These are phyloP conservation scores for Gadus chalcogrammus DNA, from an alignment of 2,113 vertebrate species.

Conservation along the genomic window DNA sequence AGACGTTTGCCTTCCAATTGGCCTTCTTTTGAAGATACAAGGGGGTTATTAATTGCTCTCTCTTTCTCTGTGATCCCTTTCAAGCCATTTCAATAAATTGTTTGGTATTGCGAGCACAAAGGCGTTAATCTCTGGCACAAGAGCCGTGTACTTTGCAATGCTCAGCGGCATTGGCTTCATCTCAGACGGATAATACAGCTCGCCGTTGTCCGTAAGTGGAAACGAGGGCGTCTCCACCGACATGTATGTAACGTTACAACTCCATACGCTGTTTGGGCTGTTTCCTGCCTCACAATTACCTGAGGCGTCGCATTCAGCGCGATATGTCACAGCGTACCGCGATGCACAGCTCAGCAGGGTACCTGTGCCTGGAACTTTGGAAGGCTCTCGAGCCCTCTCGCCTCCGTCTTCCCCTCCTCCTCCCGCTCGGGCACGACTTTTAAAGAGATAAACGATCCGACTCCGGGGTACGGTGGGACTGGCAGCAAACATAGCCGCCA, in stretches of 20 bases:
- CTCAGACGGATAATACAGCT: no score
- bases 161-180: no score
- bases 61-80: no score
- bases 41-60: no score
- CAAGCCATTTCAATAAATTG: no score
- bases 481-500: constrained; percentile 55
- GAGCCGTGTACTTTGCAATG: no score
- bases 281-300: constrained; percentile 38
- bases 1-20: no score
- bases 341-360: constrained; percentile 41
- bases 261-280: constrained; percentile 38
- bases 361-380: constrained; percentile 44
- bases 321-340: constrained; percentile 43
- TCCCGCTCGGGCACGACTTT: constrained; percentile 27
- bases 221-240: background rate
- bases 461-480: constrained; percentile 53
- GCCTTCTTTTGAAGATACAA: no score
- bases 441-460: constrained; percentile 63
- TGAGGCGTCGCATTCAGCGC: constrained; percentile 30
- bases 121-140: no score
- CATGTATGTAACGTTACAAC: constrained; percentile 37
- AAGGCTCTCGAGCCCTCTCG: background rate
- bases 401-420: constrained; percentile 34
- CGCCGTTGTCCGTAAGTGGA: no score
- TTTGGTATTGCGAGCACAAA: no score